Percentiles rank a stretch among this genome's conserved stretches.
Evolutionary conservation across 2,113 vertebrate species (phyloP).

Genomic region (Todiramphus saurophagus): DNA sequence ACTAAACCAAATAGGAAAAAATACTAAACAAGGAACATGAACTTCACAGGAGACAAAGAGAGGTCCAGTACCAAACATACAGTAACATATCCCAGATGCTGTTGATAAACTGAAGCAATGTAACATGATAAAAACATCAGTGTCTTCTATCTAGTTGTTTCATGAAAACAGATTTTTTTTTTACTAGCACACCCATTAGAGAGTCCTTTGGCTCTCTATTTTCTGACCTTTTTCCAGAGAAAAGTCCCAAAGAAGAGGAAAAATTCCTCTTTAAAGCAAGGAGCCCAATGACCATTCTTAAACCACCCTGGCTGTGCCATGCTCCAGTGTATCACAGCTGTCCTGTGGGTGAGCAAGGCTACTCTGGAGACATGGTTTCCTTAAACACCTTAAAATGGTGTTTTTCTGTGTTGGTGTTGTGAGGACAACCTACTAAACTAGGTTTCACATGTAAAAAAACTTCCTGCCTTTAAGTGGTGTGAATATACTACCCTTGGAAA

Average conservation of each 20-base stretch:
- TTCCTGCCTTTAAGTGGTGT: neutral
- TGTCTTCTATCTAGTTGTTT: neutral
- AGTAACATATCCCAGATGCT: neutral
- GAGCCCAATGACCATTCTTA: neutral
- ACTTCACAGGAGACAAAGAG: neutral
- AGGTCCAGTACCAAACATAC: neutral
- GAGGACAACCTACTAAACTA: neutral
- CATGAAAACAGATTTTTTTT: neutral
- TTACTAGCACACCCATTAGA: neutral
- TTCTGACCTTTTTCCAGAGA: neutral
- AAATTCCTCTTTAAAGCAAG: neutral
- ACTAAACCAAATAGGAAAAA: neutral
- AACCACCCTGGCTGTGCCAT: neutral
- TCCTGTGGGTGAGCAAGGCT: neutral
- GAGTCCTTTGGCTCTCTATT: neutral
- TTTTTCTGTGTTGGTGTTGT: neutral
- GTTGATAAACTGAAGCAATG: neutral
- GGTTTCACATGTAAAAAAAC: neutral
- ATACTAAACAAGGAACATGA: neutral
- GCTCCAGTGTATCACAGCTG: accelerated
- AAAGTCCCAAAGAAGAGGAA: neutral
- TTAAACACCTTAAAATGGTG: neutral
- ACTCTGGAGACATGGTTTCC: neutral
- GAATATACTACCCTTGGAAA: neutral
- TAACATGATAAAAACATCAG: neutral